A percentile compares a stretch with the other conserved stretches of the same genome.
Evolutionary conservation across 2,888 invertebrate species (phyloP).

Genomic region (Epinotia ramella): DNA sequence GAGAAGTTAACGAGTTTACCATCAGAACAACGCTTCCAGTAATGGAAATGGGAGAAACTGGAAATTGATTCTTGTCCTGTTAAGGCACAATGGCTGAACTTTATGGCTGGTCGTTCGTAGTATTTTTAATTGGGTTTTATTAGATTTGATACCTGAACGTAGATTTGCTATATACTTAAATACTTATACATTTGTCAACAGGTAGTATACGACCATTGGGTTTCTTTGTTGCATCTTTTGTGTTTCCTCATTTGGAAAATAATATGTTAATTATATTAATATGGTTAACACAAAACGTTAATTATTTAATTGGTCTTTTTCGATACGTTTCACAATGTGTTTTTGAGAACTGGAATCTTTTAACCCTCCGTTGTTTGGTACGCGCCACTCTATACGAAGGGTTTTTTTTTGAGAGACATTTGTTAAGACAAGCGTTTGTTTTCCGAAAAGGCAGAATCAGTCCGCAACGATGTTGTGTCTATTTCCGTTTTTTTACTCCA

Average conservation of each 20-base stretch:
- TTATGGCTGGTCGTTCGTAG: not conserved
- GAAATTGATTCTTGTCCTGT: not conserved
- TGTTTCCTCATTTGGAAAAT: not conserved
- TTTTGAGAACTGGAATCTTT: not conserved
- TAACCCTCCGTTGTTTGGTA: not conserved
- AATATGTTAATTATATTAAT: not conserved
- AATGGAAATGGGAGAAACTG: not conserved
- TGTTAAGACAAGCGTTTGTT: not conserved
- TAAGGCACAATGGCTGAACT: not conserved
- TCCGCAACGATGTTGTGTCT: not conserved
- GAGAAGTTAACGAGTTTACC: not conserved
- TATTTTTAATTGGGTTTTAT: not conserved
- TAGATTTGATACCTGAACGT: conserved; percentile 24
- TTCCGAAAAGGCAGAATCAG: not conserved
- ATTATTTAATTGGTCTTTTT: not conserved
- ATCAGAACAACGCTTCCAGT: not conserved
- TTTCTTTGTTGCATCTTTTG: conserved; percentile 19
- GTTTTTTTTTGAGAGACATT: not conserved
- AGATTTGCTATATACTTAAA: not conserved
- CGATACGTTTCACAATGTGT: not conserved
- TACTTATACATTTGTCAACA: not conserved
- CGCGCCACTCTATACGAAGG: not conserved
- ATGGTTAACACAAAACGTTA: not conserved
- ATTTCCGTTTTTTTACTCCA: conserved; percentile 9
- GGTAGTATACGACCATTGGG: conserved; percentile 4